Evolutionary conservation across 2,797 vertebrate genomes (phyloP), one percentile per base, ranked within the genome.

Genomic region (Manis pentadactyla): DNA sequence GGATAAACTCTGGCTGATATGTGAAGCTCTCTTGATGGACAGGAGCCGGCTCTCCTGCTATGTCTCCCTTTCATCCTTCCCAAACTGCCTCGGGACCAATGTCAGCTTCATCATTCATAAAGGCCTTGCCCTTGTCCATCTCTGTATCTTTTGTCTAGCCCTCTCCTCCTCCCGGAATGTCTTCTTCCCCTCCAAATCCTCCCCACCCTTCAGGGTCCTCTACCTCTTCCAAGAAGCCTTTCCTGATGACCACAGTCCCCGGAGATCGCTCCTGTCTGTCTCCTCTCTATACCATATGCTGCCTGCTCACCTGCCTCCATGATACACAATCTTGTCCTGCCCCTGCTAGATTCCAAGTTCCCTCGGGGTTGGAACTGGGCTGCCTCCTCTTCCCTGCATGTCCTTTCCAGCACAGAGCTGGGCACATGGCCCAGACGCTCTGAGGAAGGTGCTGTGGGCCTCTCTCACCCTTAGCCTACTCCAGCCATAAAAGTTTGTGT

Each of bases 151-250:
- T 49, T 27, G 42, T 25, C 57, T 75, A 94, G 42, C 23, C 63
- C 63, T 78, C n/a, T 37, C 39, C 39, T 42, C 27, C 66, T 87
- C 31, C 63, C 14, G 14, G 17, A 53, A 61, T 3, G n/a, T 21
- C 21, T 42, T 69, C 31, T 42, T 25, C 23, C 37, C 8, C 53
- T 78, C 19, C 51, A 71, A 59, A 8, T 57, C n/a, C 19, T 31
- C 25, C 31, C 37, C n/a, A 46, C 4, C 39, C 34, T 42, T 25
- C 49, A 66, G 21, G 13, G 34, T 49, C n/a, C 12, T n/a, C 21
- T 63, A 27, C 29, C 75, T 69, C 57, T 59, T 77, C 49, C 17
- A 21, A 92, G 90, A 81, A 68, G 79, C 29, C 42, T 77, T 71
- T 34, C 87, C 57, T 34, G 31, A 53, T 64, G 57, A 27, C 17